phyloP scores from a whole-genome alignment of 2,113 vertebrate species.

The Anarhynchus alexandrinus region DNA sequence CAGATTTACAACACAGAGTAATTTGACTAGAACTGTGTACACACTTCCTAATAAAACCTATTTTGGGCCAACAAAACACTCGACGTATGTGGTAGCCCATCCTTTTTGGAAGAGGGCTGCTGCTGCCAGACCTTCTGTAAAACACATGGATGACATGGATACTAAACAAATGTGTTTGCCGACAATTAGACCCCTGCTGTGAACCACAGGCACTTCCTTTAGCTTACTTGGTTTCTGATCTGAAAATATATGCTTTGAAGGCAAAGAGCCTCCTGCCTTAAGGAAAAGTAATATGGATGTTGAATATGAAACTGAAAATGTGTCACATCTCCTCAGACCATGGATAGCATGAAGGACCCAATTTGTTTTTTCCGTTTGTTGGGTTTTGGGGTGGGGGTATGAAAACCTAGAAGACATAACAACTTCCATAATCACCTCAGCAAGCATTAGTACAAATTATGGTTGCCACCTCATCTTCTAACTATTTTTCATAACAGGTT shows the following conservation, averaged over 20 bases:
- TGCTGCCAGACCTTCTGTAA: not conserved
- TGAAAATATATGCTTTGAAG: not conserved
- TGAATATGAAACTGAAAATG: not conserved
- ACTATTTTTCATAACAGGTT: not conserved
- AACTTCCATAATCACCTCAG: not conserved
- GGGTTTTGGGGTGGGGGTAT: not conserved
- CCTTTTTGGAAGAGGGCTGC: not conserved
- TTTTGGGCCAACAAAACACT: not conserved
- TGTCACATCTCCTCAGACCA: not conserved
- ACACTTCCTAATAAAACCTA: not conserved
- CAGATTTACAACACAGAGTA: not conserved
- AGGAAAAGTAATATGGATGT: not conserved
- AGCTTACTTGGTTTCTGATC: not conserved
- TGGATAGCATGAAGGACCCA: accelerated
- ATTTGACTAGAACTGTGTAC: not conserved
- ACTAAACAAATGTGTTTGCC: not conserved
- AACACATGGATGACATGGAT: not conserved
- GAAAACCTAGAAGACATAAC: not conserved
- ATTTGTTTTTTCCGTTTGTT: not conserved
- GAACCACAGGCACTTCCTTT: not conserved
- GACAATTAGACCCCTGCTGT: not conserved
- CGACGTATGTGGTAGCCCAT: not conserved
- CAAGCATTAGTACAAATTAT: not conserved
- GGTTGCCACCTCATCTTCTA: not conserved
- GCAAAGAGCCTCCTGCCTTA: not conserved